Evolutionary conservation across 2,113 vertebrate species (phyloP).

Genomic region (Cnemophilus loriae): DNA sequence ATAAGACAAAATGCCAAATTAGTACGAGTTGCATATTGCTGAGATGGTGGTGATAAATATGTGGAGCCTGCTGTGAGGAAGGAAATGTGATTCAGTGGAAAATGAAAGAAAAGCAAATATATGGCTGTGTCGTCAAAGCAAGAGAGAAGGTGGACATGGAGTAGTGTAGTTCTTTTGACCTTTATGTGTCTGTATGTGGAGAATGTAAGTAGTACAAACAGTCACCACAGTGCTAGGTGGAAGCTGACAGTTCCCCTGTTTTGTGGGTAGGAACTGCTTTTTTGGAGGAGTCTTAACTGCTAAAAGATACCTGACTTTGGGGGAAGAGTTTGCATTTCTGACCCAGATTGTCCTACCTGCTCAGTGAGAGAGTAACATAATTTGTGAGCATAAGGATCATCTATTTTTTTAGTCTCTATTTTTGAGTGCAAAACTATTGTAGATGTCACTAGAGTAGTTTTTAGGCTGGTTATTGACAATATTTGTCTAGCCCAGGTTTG

Average conservation of each 20-base stretch:
- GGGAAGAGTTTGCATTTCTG: background rate
- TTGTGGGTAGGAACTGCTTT: background rate
- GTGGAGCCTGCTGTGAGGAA: background rate
- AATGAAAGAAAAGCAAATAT: background rate
- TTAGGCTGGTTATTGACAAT: background rate
- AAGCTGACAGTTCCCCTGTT: background rate
- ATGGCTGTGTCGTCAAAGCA: background rate
- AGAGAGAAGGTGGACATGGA: background rate
- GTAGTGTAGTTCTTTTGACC: background rate
- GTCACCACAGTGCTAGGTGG: background rate
- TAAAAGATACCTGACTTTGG: background rate
- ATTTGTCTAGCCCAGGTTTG: background rate
- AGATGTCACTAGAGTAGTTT: background rate
- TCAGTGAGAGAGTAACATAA: background rate
- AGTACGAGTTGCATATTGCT: background rate
- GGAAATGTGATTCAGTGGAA: background rate
- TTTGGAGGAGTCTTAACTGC: background rate
- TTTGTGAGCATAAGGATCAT: background rate
- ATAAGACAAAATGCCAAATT: background rate
- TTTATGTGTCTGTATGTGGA: background rate
- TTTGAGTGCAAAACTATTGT: background rate
- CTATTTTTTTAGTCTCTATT: background rate
- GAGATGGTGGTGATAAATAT: background rate
- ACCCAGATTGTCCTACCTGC: background rate
- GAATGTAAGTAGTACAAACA: rapidly evolving